Evolutionary conservation across 2,797 vertebrate species (phyloP), one percentile per base, ranked within the genome.

Genomic region (Gadopsis bispinosus): DNA sequence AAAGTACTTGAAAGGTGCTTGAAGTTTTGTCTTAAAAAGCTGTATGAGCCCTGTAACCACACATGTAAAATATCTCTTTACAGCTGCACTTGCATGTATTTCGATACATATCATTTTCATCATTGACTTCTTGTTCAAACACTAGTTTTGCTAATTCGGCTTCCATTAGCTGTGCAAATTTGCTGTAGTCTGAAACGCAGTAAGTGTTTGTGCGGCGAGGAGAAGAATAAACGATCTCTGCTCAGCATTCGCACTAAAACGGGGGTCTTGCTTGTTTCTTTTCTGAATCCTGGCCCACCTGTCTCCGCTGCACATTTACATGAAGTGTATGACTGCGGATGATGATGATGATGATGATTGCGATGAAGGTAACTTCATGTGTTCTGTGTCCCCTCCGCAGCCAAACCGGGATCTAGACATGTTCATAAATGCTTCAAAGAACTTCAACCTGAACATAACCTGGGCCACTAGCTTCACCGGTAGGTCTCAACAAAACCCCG

Each of bases 371-470:
- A n/a, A 66, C 10, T 6, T 4, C 1, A 13, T 54, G 37, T 54
- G 43, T 39, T 71, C 47, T 81, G 7, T 67, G 26, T 66, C 5
- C 5, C 47, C 4, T 68, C 51, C 1, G 41, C 87, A 99, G 98
- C 97, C 98, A 92, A 99, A 99, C 87, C 94, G 98, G 87, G 98
- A 99, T 87, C 94, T 99, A 41, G 98, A 99, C 89, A 98, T 99
- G 97, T 99, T 99, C 89, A 99, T 99, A 87, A 99, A 99, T 13
- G 98, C 98, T 45, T 99, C 98, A 1, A 99, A 99, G 94, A 99
- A 99, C 93, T 99, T 99, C 92, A 99, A 99, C 91, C 97, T 99
- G 83, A 99, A 99, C 88, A 99, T 99, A 33, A 99, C 97, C 33
- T 99, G 98, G 98, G 97, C 98, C 1, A 95, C 97, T 1, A 99